Evolutionary conservation across 23 tunicate species (phyloP), one percentile per base, ranked within the genome.

Genomic region (Trididemnum nubilum): DNA sequence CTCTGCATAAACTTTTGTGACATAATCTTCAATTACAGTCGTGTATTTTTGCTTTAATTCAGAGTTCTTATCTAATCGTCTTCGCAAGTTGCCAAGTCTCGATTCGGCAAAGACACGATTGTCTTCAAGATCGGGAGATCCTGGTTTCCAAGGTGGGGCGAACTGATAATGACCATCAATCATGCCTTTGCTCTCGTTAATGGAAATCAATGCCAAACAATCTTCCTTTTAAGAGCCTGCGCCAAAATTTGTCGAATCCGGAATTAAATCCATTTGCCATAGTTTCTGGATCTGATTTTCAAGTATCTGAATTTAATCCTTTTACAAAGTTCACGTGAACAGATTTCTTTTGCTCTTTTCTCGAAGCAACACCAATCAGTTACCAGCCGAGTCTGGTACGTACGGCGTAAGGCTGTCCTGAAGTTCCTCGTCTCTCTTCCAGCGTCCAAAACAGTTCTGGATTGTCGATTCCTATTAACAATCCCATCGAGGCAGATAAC

Each of bases 141-240:
- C 69, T 23, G 69, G 69, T 23, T 23, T 63, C 69, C 69, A 23
- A 21, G 69, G 69, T 23, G 23, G 23, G 24, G 28, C 69, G 7
- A 63, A 7, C 23, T 63, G 69, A 23, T 63, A 63, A 63, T 63
- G 69, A 28, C 69, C 69, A 18, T 28, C 69, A 63, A 63, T 23
- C 7, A 63, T 4, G 24, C 27, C 27, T 28, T 63, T 63, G 69
- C 69, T 63, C 7, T 23, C 4, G 27, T 23, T 63, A 15, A 63
- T 63, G 19, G 24, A 15, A 4, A 15, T 23, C 69, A 63, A 23
- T 21, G 69, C 28, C 23, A 63, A 63, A 63, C 69, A 28, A 23
- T 63, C 24, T 63, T 63, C 28, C 69, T 63, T 63, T 4, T 24
- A 63, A 19, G 27, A 15, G 69, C 69, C 69, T 15, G 7, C 24